phyloP scores from a whole-genome alignment of 1,140 invertebrate species.

The Octopus bimaculoides region DNA sequence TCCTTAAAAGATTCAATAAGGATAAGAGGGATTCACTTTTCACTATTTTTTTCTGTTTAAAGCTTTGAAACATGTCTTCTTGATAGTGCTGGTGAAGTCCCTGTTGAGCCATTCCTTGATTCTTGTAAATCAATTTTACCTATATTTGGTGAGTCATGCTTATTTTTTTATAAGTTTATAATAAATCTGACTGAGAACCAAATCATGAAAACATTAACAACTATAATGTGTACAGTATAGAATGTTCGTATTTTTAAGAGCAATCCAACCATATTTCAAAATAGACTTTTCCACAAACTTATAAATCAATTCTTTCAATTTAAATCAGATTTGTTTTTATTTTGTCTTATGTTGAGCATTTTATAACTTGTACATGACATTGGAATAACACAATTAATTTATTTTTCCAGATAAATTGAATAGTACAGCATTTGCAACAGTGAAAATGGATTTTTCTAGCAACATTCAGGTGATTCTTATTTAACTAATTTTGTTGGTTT shows the following conservation, averaged over 20 bases:
- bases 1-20: neutral
- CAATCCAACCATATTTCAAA: no score
- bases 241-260: no score
- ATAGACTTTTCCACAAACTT: no score
- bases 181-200: no score
- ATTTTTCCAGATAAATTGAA: conserved; percentile 49
- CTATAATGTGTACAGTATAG: no score
- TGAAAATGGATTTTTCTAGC: conserved; percentile 52
- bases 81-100: conserved; percentile 29
- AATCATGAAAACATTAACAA: no score
- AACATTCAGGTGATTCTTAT: conserved; percentile 42
- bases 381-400: neutral
- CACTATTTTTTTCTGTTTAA: no score
- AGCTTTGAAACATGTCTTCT: no score
- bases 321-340: neutral
- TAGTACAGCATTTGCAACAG: conserved; percentile 49
- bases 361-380: neutral
- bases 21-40: neutral
- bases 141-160: conserved; percentile 44
- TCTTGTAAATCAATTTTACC: conserved; percentile 41
- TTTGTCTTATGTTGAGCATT: conserved; percentile 1
- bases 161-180: no score
- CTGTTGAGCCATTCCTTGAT: conserved; percentile 41
- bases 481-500: neutral
- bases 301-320: neutral